Conservation (phyloP, 2,888 invertebrate genomes). For the Marasmarcha lunaedactyla region DNA sequence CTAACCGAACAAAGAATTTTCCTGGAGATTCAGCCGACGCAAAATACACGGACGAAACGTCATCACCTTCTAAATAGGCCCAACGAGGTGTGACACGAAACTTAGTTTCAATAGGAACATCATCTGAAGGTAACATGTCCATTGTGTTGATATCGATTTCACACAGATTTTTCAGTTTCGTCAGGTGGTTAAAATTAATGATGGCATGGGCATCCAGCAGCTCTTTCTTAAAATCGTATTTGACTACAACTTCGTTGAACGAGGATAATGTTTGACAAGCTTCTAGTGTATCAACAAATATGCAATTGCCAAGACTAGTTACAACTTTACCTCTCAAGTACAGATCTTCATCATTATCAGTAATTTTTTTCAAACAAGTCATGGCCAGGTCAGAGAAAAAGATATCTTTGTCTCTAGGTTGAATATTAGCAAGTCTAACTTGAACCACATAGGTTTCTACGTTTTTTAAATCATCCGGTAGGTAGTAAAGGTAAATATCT, state of each 20-base stretch:
- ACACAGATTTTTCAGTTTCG: conserved; percentile 39
- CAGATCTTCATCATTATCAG: conserved; percentile 35
- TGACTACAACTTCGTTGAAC: conserved; percentile 58
- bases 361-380: conserved; percentile 29
- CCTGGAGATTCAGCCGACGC: conserved; percentile 48
- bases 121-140: conserved; percentile 13
- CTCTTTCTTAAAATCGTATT: conserved; percentile 63
- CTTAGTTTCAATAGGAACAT: conserved; percentile 17
- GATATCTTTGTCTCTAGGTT: conserved; percentile 48
- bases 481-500: conserved; percentile 48
- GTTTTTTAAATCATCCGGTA: conserved; percentile 60
- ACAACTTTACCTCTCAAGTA: conserved; percentile 56
- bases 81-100: conserved; percentile 30
- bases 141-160: conserved; percentile 9
- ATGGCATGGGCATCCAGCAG: conserved; percentile 51
- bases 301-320: conserved; percentile 69
- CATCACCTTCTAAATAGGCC: conserved; percentile 58
- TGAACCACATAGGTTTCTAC: conserved; percentile 51
- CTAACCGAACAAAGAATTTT: conserved; percentile 58
- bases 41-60: conserved; percentile 47
- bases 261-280: conserved; percentile 64
- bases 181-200: conserved; percentile 56
- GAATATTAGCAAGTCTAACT: conserved; percentile 40
- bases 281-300: conserved; percentile 76
- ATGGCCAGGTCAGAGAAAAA: conserved; percentile 42